phyloP scores from a whole-genome alignment of 2,113 vertebrate genomes.

The Sinosuthora webbiana region DNA sequence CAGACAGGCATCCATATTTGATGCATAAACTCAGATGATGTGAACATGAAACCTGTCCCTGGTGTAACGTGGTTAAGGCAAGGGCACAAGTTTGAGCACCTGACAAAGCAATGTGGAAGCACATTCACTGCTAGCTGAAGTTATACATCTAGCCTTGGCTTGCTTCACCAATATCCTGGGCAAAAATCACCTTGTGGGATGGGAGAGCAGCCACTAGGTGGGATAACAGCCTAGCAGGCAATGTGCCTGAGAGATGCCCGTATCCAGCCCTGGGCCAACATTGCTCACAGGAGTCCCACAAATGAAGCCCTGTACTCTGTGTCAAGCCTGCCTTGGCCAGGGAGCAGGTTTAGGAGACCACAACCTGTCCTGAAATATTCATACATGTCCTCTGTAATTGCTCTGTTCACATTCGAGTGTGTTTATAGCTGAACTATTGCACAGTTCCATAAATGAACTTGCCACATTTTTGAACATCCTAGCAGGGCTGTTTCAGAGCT shows the following conservation, averaged over 20 bases:
- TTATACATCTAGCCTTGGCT: not conserved
- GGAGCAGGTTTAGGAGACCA: not conserved
- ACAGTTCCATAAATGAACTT: not conserved
- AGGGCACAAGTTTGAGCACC: fast-evolving
- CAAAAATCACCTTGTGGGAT: not conserved
- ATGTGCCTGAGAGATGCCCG: no score
- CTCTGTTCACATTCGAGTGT: not conserved
- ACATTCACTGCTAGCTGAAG: not conserved
- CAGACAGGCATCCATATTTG: not conserved
- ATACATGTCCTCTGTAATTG: not conserved
- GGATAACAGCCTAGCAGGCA: not conserved
- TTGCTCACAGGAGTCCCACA: fast-evolving
- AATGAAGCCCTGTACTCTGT: fast-evolving
- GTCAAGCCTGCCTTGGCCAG: not conserved
- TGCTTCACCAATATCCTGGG: not conserved
- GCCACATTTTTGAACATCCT: not conserved
- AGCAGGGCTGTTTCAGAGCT: not conserved
- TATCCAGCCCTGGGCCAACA: not conserved
- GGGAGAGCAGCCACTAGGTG: conserved; percentile 17
- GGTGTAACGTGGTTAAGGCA: fast-evolving
- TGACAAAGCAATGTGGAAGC: not conserved
- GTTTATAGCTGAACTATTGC: not conserved
- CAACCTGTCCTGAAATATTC: not conserved
- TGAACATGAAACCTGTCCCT: not conserved
- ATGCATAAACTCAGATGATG: not conserved